A percentile compares a stretch with the other conserved stretches of the same genome.
Conservation (phyloP, 2,113 vertebrate species). For the Cavia aperea region DNA sequence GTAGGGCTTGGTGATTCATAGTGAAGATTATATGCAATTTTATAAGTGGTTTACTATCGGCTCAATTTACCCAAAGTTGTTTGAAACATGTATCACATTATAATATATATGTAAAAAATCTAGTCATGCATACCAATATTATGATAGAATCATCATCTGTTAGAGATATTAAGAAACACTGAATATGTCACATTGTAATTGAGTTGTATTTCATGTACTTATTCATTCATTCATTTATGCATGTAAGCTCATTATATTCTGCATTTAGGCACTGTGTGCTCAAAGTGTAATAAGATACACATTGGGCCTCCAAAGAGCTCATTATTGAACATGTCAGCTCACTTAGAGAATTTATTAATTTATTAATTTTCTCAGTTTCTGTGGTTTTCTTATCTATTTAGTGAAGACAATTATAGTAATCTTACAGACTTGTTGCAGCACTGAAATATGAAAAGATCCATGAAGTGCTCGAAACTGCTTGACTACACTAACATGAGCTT, state of each 20-base stretch:
- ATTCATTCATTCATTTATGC: background rate
- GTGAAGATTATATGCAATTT: slow-evolving; percentile 49
- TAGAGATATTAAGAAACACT: background rate
- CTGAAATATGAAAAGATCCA: background rate
- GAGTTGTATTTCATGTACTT: background rate
- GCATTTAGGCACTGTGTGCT: background rate
- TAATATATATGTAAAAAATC: slow-evolving; percentile 18
- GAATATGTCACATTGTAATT: background rate
- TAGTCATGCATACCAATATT: background rate
- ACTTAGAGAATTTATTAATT: background rate
- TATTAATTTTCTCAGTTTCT: background rate
- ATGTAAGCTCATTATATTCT: background rate
- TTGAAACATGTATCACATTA: slow-evolving; percentile 26
- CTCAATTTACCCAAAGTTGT: slow-evolving; percentile 27
- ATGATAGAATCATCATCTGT: slow-evolving; percentile 23
- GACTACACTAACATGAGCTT: background rate
- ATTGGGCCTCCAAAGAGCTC: background rate
- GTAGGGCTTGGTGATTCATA: slow-evolving; percentile 52
- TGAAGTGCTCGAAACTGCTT: background rate
- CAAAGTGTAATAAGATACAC: background rate
- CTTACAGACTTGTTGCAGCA: background rate
- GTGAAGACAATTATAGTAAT: background rate
- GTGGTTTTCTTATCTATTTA: background rate
- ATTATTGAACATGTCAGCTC: background rate
- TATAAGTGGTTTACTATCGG: slow-evolving; percentile 44